Evolutionary conservation across 2,888 invertebrate genomes (phyloP).

Genomic region (Hypolimnas misippus): DNA sequence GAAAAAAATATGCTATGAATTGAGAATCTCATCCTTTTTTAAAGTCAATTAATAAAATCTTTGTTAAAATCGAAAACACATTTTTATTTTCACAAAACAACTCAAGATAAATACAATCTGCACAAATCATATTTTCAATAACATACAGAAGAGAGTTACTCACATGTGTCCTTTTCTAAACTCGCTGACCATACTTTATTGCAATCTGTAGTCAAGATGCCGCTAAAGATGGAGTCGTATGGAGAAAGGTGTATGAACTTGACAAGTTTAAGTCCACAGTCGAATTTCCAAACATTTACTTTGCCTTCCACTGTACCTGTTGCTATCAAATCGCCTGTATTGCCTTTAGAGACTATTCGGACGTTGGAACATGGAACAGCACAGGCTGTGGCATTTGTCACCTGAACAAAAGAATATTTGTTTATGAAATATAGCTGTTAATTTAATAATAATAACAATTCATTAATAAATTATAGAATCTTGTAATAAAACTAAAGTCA

Average conservation of each 20-base stretch:
- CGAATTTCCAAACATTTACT: constrained; percentile 93
- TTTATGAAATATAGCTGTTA: too few species aligned
- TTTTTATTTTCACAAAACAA: too few species aligned
- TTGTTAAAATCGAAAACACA: too few species aligned
- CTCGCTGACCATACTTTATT: constrained; percentile 78
- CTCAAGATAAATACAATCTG: too few species aligned
- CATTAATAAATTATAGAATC: neutral
- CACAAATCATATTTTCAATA: too few species aligned
- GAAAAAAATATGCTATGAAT: too few species aligned
- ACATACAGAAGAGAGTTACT: constrained; percentile 50
- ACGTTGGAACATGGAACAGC: constrained; percentile 85
- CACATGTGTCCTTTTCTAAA: constrained; percentile 76
- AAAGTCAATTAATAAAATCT: too few species aligned
- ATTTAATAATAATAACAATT: neutral
- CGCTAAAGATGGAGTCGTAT: constrained; percentile 79
- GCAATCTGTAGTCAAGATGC: constrained; percentile 69
- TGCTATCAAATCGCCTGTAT: constrained; percentile 84
- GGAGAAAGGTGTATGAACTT: constrained; percentile 83
- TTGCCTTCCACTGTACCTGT: constrained; percentile 85
- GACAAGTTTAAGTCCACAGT: constrained; percentile 89
- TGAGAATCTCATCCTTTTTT: too few species aligned
- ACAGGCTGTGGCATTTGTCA: constrained; percentile 92
- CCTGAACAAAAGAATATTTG: constrained; percentile 58
- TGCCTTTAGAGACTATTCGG: constrained; percentile 84
- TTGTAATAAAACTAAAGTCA: too few species aligned